phyloP scores from a whole-genome alignment of 2,113 vertebrate genomes.

The Burhinus oedicnemus region DNA sequence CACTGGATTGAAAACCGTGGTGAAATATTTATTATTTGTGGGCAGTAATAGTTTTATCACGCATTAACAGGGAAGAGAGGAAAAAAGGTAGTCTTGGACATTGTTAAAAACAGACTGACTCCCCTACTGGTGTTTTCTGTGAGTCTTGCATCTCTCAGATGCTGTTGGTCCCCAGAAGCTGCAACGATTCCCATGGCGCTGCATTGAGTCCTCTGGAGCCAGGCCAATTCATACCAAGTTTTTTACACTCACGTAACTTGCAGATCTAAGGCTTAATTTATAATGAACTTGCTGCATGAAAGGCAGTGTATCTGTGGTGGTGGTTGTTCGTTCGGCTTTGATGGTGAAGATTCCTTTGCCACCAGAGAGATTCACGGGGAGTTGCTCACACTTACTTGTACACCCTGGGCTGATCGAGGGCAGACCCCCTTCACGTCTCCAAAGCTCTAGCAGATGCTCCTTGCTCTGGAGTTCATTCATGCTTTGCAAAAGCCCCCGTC shows the following conservation, averaged over 20 bases:
- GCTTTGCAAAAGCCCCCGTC: not conserved
- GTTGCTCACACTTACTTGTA: not conserved
- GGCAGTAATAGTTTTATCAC: not conserved
- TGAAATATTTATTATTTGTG: not conserved
- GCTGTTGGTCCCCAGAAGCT: not conserved
- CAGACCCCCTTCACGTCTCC: not conserved
- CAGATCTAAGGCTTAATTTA: not conserved
- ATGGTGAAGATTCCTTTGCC: not conserved
- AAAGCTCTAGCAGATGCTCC: not conserved
- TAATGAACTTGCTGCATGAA: not conserved
- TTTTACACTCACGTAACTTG: not conserved
- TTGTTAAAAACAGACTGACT: not conserved
- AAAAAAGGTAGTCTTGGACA: not conserved
- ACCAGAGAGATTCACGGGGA: fast-evolving
- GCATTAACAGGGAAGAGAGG: not conserved
- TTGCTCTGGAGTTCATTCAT: not conserved
- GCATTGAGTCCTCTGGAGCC: not conserved
- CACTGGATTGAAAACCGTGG: not conserved
- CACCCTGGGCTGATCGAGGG: not conserved
- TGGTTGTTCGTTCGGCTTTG: not conserved
- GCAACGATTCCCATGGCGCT: not conserved
- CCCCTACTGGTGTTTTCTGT: not conserved
- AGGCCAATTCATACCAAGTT: not conserved
- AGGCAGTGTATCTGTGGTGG: fast-evolving
- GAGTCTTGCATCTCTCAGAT: not conserved